A percentile compares a stretch with the other conserved stretches of the same genome.
Conservation (phyloP, 2,888 invertebrate species). For the Andrena flavipes region DNA sequence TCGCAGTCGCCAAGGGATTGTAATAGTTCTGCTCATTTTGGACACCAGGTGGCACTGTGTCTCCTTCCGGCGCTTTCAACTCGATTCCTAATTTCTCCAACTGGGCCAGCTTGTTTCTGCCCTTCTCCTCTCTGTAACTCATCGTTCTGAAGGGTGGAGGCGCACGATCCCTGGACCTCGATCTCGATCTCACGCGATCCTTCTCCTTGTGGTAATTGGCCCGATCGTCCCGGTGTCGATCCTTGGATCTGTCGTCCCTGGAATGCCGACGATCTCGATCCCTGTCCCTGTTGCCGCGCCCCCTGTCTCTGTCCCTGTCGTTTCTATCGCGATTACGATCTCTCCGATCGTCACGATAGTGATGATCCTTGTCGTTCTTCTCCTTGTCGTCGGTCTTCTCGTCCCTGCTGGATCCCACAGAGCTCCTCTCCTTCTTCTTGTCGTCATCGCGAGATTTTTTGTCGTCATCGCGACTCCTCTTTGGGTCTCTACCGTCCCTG, state of each 20-base stretch:
- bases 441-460: conserved; percentile 78
- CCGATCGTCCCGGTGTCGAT: conserved; percentile 80
- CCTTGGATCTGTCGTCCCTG: conserved; percentile 80
- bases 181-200: conserved; percentile 80
- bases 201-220: conserved; percentile 80
- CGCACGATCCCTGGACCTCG: conserved; percentile 80
- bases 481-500: conserved; percentile 77
- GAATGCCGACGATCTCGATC: conserved; percentile 80
- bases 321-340: conserved; percentile 73
- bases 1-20: conserved; percentile 90
- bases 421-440: conserved; percentile 75
- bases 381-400: conserved; percentile 76
- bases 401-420: conserved; percentile 72
- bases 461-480: conserved; percentile 77
- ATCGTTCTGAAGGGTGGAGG: conserved; percentile 75
- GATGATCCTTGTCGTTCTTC: conserved; percentile 77
- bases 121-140: conserved; percentile 84
- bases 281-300: conserved; percentile 66
- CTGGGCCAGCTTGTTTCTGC: conserved; percentile 84
- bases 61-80: conserved; percentile 80
- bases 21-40: conserved; percentile 88
- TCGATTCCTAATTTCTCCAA: conserved; percentile 85
- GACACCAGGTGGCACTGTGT: conserved; percentile 60
- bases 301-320: conserved; percentile 65
- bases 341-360: conserved; percentile 79